A percentile compares a stretch with the other conserved stretches of the same genome.
Evolutionary conservation across 2,113 vertebrate species (phyloP).

Genomic region (Daphoenositta chrysoptera): DNA sequence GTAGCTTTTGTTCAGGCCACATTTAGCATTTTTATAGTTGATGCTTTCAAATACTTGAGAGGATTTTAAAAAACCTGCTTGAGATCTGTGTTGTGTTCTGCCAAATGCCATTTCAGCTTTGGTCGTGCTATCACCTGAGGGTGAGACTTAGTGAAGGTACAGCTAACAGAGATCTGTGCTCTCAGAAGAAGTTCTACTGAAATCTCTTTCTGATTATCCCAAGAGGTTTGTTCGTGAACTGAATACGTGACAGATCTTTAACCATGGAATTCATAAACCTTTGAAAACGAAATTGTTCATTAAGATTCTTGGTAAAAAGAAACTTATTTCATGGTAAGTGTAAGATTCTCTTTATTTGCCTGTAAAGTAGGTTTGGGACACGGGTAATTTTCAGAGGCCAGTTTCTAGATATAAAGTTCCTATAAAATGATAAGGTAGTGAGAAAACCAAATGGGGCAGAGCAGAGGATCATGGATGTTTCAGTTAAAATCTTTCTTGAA

Average conservation of each 20-base stretch:
- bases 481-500: neutral
- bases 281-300: neutral
- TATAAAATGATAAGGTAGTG: neutral
- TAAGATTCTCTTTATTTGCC: neutral
- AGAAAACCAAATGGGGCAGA: neutral
- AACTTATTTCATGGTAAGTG: neutral
- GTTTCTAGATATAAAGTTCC: neutral
- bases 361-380: neutral
- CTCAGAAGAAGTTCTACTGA: neutral
- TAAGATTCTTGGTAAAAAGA: neutral
- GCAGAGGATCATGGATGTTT: neutral
- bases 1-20: neutral
- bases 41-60: neutral
- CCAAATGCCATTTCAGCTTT: neutral
- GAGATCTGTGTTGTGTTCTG: neutral
- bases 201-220: neutral
- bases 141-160: neutral
- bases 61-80: neutral
- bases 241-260: neutral
- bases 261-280: neutral
- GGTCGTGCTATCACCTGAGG: neutral
- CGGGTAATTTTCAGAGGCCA: neutral
- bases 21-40: neutral
- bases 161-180: neutral
- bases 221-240: neutral